Evolutionary conservation across 2,888 invertebrate genomes (phyloP).

Genomic region (Sinhomidia bicolor): DNA sequence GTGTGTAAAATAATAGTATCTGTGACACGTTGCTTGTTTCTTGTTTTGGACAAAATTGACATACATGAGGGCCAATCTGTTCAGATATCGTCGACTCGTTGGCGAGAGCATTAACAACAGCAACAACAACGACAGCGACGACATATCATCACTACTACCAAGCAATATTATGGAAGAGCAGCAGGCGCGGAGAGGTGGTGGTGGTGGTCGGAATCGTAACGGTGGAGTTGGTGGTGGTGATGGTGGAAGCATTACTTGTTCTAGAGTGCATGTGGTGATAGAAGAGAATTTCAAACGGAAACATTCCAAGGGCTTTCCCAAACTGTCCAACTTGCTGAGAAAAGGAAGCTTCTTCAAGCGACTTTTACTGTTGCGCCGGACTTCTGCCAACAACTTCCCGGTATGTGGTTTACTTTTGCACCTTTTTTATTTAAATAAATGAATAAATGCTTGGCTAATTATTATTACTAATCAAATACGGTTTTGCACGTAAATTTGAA

Average conservation of each 20-base stretch:
- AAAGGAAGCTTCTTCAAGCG: conserved; percentile 34
- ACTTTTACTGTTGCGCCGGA: not conserved
- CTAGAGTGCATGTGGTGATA: not conserved
- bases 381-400: too few relatives aligned
- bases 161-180: not conserved
- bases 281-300: not conserved
- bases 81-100: conserved; percentile 26
- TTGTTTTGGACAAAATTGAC: not conserved
- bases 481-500: too few relatives aligned
- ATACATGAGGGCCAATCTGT: not conserved
- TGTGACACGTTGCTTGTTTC: too few relatives aligned
- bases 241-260: not conserved
- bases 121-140: not conserved
- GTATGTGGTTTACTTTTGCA: not conserved
- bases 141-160: not conserved
- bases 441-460: not conserved
- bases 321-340: conserved; percentile 23
- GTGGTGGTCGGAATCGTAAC: too few relatives aligned
- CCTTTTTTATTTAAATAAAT: too few relatives aligned
- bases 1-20: too few relatives aligned
- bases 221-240: not conserved
- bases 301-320: conserved; percentile 15
- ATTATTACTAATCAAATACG: too few relatives aligned
- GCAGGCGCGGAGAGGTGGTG: too few relatives aligned
- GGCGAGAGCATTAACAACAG: conserved; percentile 10